Evolutionary conservation across 2,113 vertebrate genomes (phyloP).

Genomic region (Phaethon lepturus): DNA sequence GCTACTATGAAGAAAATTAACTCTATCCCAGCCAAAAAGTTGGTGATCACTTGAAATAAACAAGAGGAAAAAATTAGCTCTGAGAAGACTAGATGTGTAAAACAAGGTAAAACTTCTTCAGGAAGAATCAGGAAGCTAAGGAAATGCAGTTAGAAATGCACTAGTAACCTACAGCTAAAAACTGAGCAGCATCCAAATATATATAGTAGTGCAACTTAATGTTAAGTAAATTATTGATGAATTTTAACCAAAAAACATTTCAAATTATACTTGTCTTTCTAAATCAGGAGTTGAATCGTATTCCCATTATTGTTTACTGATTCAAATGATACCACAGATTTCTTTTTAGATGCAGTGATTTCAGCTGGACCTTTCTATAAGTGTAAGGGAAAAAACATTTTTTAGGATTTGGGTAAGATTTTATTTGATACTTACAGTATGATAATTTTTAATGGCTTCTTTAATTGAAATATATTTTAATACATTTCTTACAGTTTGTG

Average conservation of each 20-base stretch:
- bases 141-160: background rate
- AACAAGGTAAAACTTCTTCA: background rate
- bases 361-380: background rate
- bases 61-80: background rate
- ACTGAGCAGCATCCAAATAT: background rate
- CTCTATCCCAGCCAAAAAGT: too few relatives aligned
- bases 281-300: background rate
- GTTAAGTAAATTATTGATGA: background rate
- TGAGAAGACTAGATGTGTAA: background rate
- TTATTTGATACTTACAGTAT: background rate
- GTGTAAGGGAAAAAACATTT: fast-evolving
- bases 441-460: background rate
- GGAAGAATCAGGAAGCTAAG: background rate
- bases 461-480: background rate
- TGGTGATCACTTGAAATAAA: background rate
- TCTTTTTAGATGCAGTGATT: background rate
- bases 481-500: background rate
- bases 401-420: background rate
- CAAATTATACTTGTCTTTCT: background rate
- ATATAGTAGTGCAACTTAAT: background rate
- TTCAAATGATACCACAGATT: background rate
- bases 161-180: background rate
- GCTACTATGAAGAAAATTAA: too few relatives aligned
- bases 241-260: background rate
- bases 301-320: background rate